Conservation (phyloP, 2,888 invertebrate species). For the Aradus depressus region DNA sequence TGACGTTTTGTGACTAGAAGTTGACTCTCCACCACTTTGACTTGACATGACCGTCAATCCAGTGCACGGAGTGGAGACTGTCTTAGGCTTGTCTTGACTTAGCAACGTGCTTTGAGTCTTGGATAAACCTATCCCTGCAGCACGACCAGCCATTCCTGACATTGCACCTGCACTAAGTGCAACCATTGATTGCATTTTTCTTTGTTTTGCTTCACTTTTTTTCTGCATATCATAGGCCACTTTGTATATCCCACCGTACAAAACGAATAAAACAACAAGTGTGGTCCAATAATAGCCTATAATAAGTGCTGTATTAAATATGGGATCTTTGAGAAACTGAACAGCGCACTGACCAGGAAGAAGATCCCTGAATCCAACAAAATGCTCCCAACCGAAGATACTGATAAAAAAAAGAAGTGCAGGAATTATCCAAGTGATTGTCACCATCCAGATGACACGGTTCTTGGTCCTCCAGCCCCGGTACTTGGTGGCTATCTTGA, state of each 20-base stretch:
- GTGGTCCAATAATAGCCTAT: constrained; percentile 98
- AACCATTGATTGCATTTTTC: constrained; percentile 92
- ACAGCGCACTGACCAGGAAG: constrained; percentile 84
- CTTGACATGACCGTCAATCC: constrained; percentile 28
- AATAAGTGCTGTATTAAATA: constrained; percentile 93
- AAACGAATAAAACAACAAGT: constrained; percentile 81
- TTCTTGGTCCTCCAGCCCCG: constrained; percentile 92
- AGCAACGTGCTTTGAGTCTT: constrained; percentile 59
- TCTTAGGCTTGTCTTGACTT: constrained; percentile 52
- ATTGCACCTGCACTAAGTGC: constrained; percentile 80
- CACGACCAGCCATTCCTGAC: constrained; percentile 80
- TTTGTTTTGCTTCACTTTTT: constrained; percentile 90
- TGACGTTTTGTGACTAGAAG: constrained; percentile 36
- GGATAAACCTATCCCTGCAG: constrained; percentile 74
- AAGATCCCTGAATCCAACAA: constrained; percentile 82
- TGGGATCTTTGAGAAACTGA: constrained; percentile 92
- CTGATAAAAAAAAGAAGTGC: constrained; percentile 92
- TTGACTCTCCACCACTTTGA: constrained; percentile 32
- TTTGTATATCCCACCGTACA: constrained; percentile 95
- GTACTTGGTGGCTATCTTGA: constrained; percentile 95
- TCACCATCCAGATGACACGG: constrained; percentile 89
- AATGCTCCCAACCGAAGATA: constrained; percentile 98
- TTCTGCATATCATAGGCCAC: constrained; percentile 96
- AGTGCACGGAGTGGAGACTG: constrained; percentile 30
- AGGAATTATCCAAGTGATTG: constrained; percentile 94